Evolutionary conservation across 2,888 invertebrate genomes (phyloP), one percentile per base, ranked within the genome.

Genomic region (Didymodactylos carnosus): DNA sequence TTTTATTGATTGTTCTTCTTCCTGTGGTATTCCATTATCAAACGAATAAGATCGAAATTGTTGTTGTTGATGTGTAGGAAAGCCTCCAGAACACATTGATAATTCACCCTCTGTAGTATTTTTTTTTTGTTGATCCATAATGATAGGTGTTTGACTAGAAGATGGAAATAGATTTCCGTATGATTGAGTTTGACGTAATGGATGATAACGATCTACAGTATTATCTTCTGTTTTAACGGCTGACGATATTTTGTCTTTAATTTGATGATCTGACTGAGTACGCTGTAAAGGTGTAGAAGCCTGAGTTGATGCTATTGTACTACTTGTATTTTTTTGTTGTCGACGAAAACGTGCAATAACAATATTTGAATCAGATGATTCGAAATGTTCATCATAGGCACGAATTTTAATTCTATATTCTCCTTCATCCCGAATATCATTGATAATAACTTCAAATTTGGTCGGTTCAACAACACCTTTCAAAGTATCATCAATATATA

Each of bases 381-480:
- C 74, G 19, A 51, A 27, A 13, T 72, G 16, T 70, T 70, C 27
- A 39, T 43, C 35, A 39, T 53, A 74, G 0, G 74, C n/a, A 10
- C 62, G 71, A 25, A 74, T 39, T 43, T 69, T 71, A 35, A 74
- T 74, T 46, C 39, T 62, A 27, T 74, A 74, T 40, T 74, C 74
- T 27, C 74, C 74, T 71, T 74, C 74, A 49, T 74, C 74, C 29
- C 71, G 74, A 40, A 74, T 74, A 19, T 71, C 71, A 71, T 72
- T 71, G 19, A 74, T 71, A 27, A 71, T 71, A 39, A 71, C 74
- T 71, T 69, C 62, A 13, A 53, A 53, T 11, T 51, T 41, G 0
- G 25, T 51, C 6, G 74, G 16, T 25, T 74, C 71, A 51, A 74
- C 62, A n/a, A 62, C 46, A 14, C 74, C 74, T 43, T 53, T 62